phyloP scores from a whole-genome alignment of 2,113 vertebrate species.

The Sapayoa aenigma region DNA sequence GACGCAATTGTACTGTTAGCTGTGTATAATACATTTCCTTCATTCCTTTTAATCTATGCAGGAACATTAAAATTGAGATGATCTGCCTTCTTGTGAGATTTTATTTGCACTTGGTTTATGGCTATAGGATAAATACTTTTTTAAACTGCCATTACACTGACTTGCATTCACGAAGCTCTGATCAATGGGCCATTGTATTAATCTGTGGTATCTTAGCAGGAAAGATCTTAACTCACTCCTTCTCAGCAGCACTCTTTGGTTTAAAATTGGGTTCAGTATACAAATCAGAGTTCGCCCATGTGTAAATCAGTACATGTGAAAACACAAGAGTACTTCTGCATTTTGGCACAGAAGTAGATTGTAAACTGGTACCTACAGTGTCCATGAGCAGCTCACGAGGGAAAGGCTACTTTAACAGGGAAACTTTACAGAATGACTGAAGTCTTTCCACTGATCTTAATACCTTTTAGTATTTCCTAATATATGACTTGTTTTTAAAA shows the following conservation, averaged over 20 bases:
- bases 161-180: background rate
- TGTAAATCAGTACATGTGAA: background rate
- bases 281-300: background rate
- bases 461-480: background rate
- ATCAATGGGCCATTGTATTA: background rate
- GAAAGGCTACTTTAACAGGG: background rate
- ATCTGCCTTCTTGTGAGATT: background rate
- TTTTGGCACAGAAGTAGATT: background rate
- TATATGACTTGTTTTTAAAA: background rate
- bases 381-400: background rate
- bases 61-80: background rate
- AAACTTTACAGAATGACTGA: background rate
- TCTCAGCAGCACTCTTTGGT: background rate
- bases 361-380: fast-evolving
- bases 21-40: background rate
- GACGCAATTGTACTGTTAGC: background rate
- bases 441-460: background rate
- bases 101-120: background rate
- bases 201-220: background rate
- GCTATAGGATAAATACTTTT: background rate
- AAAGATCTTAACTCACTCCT: background rate
- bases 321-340: background rate
- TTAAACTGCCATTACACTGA: background rate
- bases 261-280: background rate
- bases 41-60: background rate